phyloP scores from a whole-genome alignment of 2,797 vertebrate species.

The Aselliscus stoliczkanus region DNA sequence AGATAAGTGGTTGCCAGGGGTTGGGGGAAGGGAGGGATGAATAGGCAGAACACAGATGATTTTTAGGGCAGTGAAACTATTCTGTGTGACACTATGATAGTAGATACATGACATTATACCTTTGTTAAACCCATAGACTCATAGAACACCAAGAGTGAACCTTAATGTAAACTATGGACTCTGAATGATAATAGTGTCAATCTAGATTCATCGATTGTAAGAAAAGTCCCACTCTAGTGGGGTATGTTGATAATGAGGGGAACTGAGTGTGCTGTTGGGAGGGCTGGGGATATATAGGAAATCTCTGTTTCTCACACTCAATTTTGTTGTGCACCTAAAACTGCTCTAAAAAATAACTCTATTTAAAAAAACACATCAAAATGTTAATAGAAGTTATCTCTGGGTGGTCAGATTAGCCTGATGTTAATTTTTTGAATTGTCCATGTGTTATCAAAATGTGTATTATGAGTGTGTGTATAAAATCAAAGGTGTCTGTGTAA shows the following conservation, averaged over 20 bases:
- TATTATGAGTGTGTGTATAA: background rate
- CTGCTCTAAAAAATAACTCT: background rate
- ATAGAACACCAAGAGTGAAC: background rate
- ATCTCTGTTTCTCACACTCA: background rate
- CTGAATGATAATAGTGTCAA: background rate
- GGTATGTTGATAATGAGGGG: background rate
- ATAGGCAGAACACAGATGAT: background rate
- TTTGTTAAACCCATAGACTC: background rate
- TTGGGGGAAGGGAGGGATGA: background rate
- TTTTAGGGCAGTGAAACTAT: background rate
- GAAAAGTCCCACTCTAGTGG: background rate
- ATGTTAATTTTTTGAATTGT: background rate
- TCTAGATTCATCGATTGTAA: background rate
- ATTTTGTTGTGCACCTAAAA: background rate
- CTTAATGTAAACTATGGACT: background rate
- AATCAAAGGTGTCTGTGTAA: background rate
- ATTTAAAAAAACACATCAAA: background rate
- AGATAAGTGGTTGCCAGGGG: background rate
- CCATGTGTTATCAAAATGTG: background rate
- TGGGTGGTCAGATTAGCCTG: background rate
- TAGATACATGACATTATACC: background rate
- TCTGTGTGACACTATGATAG: background rate
- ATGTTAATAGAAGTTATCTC: background rate
- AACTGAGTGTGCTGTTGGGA: no score
- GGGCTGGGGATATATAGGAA: rapidly evolving